Conservation (phyloP, 2,113 vertebrate species). For the Oreotrochilus melanogaster region DNA sequence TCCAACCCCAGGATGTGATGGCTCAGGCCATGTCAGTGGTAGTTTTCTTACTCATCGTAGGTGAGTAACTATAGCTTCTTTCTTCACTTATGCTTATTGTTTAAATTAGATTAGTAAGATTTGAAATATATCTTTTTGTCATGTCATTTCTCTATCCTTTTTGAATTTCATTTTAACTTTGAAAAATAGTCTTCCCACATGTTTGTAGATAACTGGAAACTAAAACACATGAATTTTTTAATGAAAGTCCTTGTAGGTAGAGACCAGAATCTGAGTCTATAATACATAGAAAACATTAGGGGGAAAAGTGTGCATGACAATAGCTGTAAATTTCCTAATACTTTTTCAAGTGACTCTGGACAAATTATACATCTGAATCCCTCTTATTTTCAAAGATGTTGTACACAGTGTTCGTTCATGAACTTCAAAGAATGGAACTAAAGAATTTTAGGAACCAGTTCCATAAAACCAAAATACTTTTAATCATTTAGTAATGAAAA, state of each 20-base stretch:
- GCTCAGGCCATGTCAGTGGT: slow-evolving; percentile 97
- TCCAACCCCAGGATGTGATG: slow-evolving; percentile 96
- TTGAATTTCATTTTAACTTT: not conserved
- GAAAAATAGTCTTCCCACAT: not conserved
- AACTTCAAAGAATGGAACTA: not conserved
- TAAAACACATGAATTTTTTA: accelerated
- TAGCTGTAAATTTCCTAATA: not conserved
- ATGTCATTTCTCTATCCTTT: not conserved
- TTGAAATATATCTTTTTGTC: not conserved
- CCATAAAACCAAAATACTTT: not conserved
- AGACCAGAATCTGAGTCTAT: not conserved
- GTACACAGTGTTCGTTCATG: not conserved
- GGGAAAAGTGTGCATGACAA: not conserved
- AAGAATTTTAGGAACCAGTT: not conserved
- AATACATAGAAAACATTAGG: not conserved
- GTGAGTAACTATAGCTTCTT: slow-evolving; percentile 74
- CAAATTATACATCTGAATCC: not conserved
- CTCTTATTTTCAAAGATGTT: not conserved
- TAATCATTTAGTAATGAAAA: not conserved
- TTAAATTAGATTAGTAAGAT: not conserved
- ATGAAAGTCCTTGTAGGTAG: not conserved
- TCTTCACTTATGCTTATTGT: not conserved
- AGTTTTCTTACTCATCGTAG: slow-evolving; percentile 99
- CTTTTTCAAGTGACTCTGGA: not conserved
- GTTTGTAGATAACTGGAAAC: not conserved